A percentile compares a stretch with the other conserved stretches of the same genome.
Conservation (phyloP, 2,888 invertebrate genomes). For the Meganola albula region DNA sequence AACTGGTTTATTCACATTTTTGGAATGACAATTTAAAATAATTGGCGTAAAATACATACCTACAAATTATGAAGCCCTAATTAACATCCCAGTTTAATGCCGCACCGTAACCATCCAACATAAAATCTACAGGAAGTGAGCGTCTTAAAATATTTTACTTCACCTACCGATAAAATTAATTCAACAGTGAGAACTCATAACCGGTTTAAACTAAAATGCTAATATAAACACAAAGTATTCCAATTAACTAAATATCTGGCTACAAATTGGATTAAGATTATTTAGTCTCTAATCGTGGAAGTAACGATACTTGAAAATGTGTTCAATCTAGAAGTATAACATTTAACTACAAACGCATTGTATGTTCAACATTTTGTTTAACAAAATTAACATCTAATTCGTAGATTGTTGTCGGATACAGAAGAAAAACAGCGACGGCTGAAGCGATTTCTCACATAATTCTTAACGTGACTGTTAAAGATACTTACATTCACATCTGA, state of each 20-base stretch:
- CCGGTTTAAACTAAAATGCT: constrained; percentile 8
- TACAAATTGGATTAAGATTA: constrained; percentile 16
- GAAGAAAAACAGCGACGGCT: constrained; percentile 30
- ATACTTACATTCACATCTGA: constrained; percentile 49
- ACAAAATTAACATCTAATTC: constrained; percentile 16
- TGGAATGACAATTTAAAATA: too few relatives aligned
- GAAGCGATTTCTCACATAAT: constrained; percentile 59
- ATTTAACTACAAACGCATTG: constrained; percentile 2
- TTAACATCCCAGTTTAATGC: too few relatives aligned
- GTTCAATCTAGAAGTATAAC: not conserved
- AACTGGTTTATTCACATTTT: too few relatives aligned
- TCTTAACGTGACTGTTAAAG: constrained; percentile 43
- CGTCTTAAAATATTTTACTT: too few relatives aligned
- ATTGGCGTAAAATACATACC: too few relatives aligned
- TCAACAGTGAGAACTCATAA: not conserved
- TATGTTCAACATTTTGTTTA: constrained; percentile 13
- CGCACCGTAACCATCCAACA: too few relatives aligned
- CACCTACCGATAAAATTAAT: too few relatives aligned
- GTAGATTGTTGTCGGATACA: constrained; percentile 31
- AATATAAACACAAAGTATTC: constrained; percentile 3
- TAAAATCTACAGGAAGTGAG: too few relatives aligned
- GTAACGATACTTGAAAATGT: constrained; percentile 10
- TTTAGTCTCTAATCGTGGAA: constrained; percentile 6
- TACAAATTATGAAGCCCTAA: too few relatives aligned
- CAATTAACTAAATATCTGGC: constrained; percentile 9